A percentile compares a stretch with the other conserved stretches of the same genome.
Conservation (phyloP, 2,888 invertebrate genomes). For the Liposcelis brunnea region DNA sequence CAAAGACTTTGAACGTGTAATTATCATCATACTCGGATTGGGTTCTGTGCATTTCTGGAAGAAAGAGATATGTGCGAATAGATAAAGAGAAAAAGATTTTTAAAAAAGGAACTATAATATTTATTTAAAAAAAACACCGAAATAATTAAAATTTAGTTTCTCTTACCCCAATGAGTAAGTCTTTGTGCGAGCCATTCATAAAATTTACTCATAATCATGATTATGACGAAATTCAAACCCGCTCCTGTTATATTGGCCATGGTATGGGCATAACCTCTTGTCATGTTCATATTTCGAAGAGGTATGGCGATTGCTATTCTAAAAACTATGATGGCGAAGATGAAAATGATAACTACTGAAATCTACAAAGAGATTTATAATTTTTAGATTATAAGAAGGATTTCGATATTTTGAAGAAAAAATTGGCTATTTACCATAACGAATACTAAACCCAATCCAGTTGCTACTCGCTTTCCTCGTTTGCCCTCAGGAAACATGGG, state of each 20-base stretch:
- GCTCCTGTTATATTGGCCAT: conserved; percentile 34
- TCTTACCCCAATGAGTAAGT: conserved; percentile 35
- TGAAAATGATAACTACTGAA: conserved; percentile 34
- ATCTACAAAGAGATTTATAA: too few relatives aligned
- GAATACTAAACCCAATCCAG: conserved; percentile 32
- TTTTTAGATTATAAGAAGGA: conserved; percentile 14
- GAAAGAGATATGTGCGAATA: conserved; percentile 6
- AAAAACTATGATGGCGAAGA: conserved; percentile 37
- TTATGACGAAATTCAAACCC: conserved; percentile 34
- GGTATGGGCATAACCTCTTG: conserved; percentile 29
- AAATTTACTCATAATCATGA: conserved; percentile 34
- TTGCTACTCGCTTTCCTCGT: conserved; percentile 30
- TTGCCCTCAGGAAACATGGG: conserved; percentile 31
- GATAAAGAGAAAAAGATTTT: background rate
- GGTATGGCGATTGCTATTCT: conserved; percentile 34
- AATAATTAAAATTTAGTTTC: background rate
- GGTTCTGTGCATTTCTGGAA: conserved; percentile 30
- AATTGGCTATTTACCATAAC: conserved; percentile 29
- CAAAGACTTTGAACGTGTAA: conserved; percentile 39
- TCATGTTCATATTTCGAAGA: conserved; percentile 29
- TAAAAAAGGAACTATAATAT: background rate
- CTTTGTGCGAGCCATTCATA: conserved; percentile 34
- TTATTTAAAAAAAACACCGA: background rate
- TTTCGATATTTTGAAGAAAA: background rate
- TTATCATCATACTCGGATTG: conserved; percentile 40